phyloP scores from a whole-genome alignment of 2,113 vertebrate genomes.

The Phocoena sinus region DNA sequence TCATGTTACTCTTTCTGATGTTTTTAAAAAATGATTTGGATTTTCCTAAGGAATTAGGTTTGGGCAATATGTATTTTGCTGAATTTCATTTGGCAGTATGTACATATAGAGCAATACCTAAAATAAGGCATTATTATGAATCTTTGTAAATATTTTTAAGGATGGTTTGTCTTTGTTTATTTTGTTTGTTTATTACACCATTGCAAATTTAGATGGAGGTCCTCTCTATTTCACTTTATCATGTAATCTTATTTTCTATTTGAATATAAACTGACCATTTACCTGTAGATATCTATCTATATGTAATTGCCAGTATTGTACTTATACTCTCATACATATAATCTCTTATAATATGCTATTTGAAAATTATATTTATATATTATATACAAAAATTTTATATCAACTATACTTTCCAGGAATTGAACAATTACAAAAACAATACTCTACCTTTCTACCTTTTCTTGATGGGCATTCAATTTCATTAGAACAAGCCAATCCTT shows the following conservation, averaged over 20 bases:
- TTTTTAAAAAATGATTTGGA: not conserved
- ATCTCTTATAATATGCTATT: not conserved
- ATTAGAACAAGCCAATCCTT: not conserved
- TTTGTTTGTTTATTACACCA: not conserved
- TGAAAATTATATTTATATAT: not conserved
- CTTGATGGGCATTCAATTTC: not conserved
- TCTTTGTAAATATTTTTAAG: not conserved
- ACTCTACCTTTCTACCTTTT: not conserved
- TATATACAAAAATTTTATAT: not conserved
- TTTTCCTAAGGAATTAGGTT: not conserved
- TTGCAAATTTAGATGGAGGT: not conserved
- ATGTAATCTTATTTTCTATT: not conserved
- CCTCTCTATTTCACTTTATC: not conserved
- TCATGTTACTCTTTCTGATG: not conserved
- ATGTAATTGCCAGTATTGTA: not conserved
- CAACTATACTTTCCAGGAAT: not conserved
- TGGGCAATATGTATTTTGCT: not conserved
- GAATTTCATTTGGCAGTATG: not conserved
- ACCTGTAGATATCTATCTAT: not conserved
- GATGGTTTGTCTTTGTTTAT: not conserved
- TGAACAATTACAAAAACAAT: not conserved
- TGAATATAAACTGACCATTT: not conserved
- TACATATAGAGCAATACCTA: not conserved
- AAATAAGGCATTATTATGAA: not conserved
- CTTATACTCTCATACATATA: not conserved